Evolutionary conservation across 2,888 invertebrate species (phyloP).

Genomic region (Eristalis intricaria): DNA sequence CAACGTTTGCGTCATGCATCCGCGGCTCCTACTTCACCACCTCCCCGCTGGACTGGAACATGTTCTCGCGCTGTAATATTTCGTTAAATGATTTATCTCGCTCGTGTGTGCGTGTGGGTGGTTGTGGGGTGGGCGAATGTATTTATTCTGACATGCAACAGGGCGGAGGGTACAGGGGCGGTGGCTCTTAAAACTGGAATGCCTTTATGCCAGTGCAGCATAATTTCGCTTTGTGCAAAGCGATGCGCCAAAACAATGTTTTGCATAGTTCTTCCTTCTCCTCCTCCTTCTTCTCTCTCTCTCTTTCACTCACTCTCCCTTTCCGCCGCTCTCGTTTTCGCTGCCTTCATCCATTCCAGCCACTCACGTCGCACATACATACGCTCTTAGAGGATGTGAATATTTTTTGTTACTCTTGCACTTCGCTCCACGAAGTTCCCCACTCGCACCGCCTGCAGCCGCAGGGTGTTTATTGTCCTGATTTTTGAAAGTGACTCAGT

Average conservation of each 20-base stretch:
- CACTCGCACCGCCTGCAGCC: background rate
- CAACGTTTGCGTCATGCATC: constrained; percentile 9
- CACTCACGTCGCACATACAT: background rate
- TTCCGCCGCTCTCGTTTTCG: background rate
- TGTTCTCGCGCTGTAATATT: constrained; percentile 33
- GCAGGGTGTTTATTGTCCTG: background rate
- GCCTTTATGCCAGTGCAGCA: constrained; percentile 46
- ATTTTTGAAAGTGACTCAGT: background rate
- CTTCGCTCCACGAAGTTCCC: background rate
- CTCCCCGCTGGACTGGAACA: constrained; percentile 3
- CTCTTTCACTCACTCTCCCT: background rate
- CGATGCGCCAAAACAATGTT: constrained; percentile 42
- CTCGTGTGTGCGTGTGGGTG: background rate
- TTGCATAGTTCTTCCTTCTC: constrained; percentile 29
- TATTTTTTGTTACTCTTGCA: constrained; percentile 7
- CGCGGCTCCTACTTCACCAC: background rate
- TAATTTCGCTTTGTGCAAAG: constrained; percentile 25
- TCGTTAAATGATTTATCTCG: constrained; percentile 38
- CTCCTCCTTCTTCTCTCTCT: background rate
- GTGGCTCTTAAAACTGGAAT: constrained; percentile 27
- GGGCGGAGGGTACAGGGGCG: background rate
- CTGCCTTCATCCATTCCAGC: background rate
- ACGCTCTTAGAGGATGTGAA: constrained; percentile 4
- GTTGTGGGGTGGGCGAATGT: background rate
- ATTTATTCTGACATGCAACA: background rate